Evolutionary conservation across 2,797 vertebrate genomes (phyloP).

Genomic region (Chaetophractus vellerosus): DNA sequence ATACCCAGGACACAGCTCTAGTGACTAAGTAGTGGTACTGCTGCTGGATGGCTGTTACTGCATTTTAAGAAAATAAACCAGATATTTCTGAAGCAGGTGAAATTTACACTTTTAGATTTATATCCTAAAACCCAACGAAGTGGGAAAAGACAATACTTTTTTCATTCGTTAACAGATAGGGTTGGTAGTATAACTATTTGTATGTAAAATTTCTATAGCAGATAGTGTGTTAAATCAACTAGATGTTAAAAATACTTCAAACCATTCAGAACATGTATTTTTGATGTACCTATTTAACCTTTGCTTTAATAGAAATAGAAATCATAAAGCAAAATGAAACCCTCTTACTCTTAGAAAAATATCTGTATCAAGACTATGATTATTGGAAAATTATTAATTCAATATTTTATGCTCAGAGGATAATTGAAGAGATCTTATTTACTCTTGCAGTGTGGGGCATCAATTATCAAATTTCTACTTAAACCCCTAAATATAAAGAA

Average conservation of each 20-base stretch:
- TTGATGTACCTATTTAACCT: neutral
- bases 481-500: neutral
- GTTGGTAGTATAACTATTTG: neutral
- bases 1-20: too few species aligned
- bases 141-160: neutral
- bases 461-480: neutral
- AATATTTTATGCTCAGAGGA: neutral
- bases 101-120: neutral
- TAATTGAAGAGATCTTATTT: neutral
- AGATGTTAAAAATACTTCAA: neutral
- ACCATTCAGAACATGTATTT: neutral
- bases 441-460: neutral
- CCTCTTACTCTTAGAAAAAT: neutral
- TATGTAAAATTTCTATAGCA: neutral
- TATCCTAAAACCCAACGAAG: neutral
- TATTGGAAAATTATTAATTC: neutral
- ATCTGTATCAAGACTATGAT: neutral
- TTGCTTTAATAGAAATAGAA: slow-evolving; percentile 55
- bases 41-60: too few species aligned
- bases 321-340: neutral
- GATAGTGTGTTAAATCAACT: neutral
- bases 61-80: too few species aligned
- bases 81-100: too few species aligned
- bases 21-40: too few species aligned
- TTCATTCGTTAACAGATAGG: neutral